Evolutionary conservation across 2,888 invertebrate species (phyloP), one percentile per base, ranked within the genome.

Genomic region (Leptopilina drosophilae): DNA sequence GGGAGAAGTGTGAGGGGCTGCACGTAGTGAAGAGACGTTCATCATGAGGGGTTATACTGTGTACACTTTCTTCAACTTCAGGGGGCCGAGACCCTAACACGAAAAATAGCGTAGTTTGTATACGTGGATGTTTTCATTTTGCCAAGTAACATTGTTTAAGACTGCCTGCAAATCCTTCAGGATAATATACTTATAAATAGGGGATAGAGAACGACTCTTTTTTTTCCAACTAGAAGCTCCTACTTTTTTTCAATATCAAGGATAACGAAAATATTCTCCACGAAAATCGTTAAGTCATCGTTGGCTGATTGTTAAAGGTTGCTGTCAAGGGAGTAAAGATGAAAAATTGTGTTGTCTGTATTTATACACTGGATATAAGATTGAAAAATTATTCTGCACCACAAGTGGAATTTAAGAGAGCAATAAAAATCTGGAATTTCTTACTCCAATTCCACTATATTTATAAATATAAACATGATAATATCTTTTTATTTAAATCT

Each of bases 121-220:
- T 33, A 15, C 62, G 62, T 9, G 62, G 8, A 62, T 15, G 8
- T 62, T 62, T 62, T 62, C 15, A 62, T 62, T 62, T 62, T 62
- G 8, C 20, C 20, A 7, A 20, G 20, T n/a, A 62, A 62, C 62
- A 62, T 15, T 62, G 62, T 62, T 62, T 62, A 62, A 20, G 62
- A 15, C 20, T 62, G 8, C 20, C 33, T 62, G 20, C 20, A 62
- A 62, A 62, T 62, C 62, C 15, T 1, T 4, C 8, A 62, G 15
- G 20, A 62, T 62, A 62, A 62, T 62, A 62, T 62, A 15, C n/a
- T 62, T 62, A 15, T 20, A 62, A 33, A 62, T 62, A 15, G 59
- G 59, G 15, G 15, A 7, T 62, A 20, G 1, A 33, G 4, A 15
- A n/a, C 59, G 15, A 59, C 14, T 59, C 59, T 6, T 33, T 33